These are phyloP conservation scores for Manis crassicaudata DNA, from an alignment of 2,797 vertebrate species.

Conservation along the genomic window DNA sequence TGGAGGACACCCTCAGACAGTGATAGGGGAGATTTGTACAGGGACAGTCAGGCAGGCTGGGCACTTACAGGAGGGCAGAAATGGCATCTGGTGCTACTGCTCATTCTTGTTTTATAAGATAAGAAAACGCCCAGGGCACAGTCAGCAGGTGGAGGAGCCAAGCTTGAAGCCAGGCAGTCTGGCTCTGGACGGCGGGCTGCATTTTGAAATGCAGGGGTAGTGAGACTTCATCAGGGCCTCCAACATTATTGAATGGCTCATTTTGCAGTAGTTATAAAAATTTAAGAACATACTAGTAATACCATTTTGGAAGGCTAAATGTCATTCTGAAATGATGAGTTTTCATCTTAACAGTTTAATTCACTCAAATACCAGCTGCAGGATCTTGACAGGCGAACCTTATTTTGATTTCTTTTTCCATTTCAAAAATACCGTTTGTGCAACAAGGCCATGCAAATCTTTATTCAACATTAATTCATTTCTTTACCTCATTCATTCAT, in stretches of 20 bases:
- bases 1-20: no score
- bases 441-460: neutral
- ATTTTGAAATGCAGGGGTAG: neutral
- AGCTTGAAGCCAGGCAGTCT: neutral
- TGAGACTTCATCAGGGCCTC: neutral
- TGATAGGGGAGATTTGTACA: neutral
- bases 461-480: neutral
- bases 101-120: neutral
- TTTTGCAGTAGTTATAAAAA: neutral
- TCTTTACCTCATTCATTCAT: neutral
- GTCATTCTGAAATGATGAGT: neutral
- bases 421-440: neutral
- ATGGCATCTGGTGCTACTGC: neutral
- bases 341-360: neutral
- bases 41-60: neutral
- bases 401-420: neutral
- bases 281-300: neutral
- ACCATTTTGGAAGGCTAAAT: neutral
- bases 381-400: neutral
- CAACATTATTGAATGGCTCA: neutral
- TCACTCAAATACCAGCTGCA: neutral
- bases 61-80: neutral
- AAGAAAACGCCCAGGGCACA: neutral
- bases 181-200: neutral
- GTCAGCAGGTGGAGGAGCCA: neutral